Conservation (phyloP, 1,140 invertebrate genomes). For the Procambarus virginalis region DNA sequence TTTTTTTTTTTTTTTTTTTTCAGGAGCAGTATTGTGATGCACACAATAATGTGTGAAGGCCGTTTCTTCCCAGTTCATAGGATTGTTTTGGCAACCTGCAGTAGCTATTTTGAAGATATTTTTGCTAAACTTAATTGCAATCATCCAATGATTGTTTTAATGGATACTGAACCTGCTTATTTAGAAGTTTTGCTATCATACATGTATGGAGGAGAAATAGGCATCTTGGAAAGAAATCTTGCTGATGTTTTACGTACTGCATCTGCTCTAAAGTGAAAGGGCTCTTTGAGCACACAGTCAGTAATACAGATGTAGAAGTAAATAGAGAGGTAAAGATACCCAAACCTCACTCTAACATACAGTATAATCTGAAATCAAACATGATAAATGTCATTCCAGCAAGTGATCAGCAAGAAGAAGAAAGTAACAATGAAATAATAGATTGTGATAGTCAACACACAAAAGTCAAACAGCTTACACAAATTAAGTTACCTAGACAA, state of each 20-base stretch:
- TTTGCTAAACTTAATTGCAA: slow-evolving; percentile 1
- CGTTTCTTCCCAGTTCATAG: background rate
- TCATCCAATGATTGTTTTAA: slow-evolving; percentile 10
- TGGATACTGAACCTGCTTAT: background rate
- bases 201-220: slow-evolving; percentile 7
- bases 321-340: background rate
- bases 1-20: background rate
- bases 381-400: background rate
- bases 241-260: background rate
- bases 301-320: background rate
- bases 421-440: background rate
- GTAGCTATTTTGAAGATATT: slow-evolving; percentile 17
- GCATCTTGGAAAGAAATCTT: background rate
- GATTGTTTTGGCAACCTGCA: slow-evolving; percentile 3
- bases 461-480: background rate
- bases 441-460: background rate
- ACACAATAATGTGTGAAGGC: slow-evolving; percentile 7
- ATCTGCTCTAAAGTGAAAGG: background rate
- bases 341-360: background rate
- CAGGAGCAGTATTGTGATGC: slow-evolving; percentile 25
- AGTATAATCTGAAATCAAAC: background rate
- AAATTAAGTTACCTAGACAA: background rate
- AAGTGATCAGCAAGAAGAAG: background rate
- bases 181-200: slow-evolving; percentile 3
- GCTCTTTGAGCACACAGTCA: background rate